Percentiles rank a stretch among this genome's conserved stretches.
Evolutionary conservation across 2,888 invertebrate species (phyloP).

Genomic region (Branchipolynoe longqiensis): DNA sequence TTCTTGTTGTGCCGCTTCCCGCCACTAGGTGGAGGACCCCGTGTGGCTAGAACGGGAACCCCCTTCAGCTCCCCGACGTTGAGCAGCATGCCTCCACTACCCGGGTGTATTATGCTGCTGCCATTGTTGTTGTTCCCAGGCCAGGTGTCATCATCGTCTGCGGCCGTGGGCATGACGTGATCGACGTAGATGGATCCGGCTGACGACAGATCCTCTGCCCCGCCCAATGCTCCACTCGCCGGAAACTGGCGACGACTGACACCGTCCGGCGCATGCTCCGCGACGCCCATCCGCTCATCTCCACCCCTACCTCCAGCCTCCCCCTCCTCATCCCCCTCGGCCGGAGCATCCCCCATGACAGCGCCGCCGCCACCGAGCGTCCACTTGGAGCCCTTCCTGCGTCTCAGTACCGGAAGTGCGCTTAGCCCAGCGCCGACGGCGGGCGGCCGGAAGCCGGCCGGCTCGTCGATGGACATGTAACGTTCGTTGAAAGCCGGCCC

Average conservation of each 20-base stretch:
- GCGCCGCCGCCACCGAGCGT: constrained; percentile 13
- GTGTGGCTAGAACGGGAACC: not conserved
- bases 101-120: not conserved
- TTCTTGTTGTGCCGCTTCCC: not conserved
- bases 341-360: constrained; percentile 15
- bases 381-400: not conserved
- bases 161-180: not conserved
- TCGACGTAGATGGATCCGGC: not conserved
- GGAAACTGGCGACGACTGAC: too few relatives aligned
- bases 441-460: constrained; percentile 36
- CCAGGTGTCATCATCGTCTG: too few relatives aligned
- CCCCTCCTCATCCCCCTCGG: not conserved
- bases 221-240: too few relatives aligned
- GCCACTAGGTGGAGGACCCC: not conserved
- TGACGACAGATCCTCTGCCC: too few relatives aligned
- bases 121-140: too few relatives aligned
- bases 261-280: not conserved
- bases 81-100: not conserved
- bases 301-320: not conserved
- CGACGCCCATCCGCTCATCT: not conserved
- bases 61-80: constrained; percentile 9
- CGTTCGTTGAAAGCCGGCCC: constrained; percentile 59
- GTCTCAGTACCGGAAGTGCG: not conserved
- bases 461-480: constrained; percentile 58
- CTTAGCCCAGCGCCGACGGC: not conserved